Base-by-base conservation (phyloP, 2,113 vertebrate genomes). In the Propithecus coquereli region DNA sequence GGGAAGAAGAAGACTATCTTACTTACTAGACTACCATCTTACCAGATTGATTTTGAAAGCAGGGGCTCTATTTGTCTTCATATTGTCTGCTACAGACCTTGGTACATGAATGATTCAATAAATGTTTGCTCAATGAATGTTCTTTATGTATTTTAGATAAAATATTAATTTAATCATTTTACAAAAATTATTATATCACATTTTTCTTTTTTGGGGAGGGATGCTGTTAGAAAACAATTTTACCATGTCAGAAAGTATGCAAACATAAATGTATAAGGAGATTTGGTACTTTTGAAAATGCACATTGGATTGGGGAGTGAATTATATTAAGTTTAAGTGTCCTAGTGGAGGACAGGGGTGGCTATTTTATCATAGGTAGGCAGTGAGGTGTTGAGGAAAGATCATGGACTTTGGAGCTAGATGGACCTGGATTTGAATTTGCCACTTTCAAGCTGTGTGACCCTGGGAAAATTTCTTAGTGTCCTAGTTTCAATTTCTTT, bases 191-290 rank as follows among this genome's bases (percentile, higher is more conserved):
- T 52, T 57, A 14, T 89, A 37, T 66, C 30, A 25, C 20, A 57
- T 88, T 66, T 40, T 27, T 18, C 13, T 66, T 5, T 90, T 96
- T 14, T 8, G 23, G 11, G 20, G 8, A 61, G 12, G 23, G 43
- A 80, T 80, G 54, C 17, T 87, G 43, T 92, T 95, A 87, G 52
- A 84, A 93, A 96, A 92, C 30, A 88, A 70, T 86, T 93, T 96
- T 87, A 59, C 32, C 91, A 10, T 45, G 37, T 93, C 43, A 87
- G 83, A 95, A 81, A 70, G 12, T 93, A 93, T 52, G 25, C 27
- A 92, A 65, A 63, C 63, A 4, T 52, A 91, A 70, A 68, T 90
- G 70, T 95, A 87, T 88, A 57, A 66, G 30, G 54, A 20, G 22
- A 73, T 66, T 95, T 20, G 65, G 17, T 94, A 30, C 25, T 92